Percentiles rank a stretch among this genome's conserved stretches.
These are phyloP conservation scores for Chloroceryle aenea DNA, from an alignment of 2,113 vertebrate genomes.

Conservation along the genomic window DNA sequence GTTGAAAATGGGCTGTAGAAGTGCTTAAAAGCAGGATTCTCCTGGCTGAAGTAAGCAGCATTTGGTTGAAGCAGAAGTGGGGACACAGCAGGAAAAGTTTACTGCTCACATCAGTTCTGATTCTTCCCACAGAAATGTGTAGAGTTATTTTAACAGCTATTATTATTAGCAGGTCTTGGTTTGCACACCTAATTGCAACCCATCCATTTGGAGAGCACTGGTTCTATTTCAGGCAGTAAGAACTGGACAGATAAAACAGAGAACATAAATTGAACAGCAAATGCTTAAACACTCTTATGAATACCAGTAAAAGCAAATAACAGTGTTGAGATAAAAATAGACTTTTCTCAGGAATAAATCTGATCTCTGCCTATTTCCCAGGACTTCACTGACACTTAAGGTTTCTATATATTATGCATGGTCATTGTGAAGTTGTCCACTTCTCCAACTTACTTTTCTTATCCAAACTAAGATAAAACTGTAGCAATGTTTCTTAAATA, in stretches of 20 bases:
- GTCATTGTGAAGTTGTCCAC: not conserved
- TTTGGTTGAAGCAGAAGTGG: not conserved
- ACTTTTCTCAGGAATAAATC: not conserved
- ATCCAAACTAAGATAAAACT: not conserved
- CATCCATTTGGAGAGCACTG: not conserved
- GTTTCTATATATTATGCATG: not conserved
- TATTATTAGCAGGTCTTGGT: not conserved
- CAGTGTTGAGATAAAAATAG: not conserved
- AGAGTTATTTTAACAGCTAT: not conserved
- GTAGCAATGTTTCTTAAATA: not conserved
- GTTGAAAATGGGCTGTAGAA: not conserved
- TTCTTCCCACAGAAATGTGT: not conserved
- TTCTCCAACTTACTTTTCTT: not conserved
- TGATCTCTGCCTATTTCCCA: not conserved
- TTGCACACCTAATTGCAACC: not conserved
- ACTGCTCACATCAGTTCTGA: not conserved
- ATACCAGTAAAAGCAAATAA: not conserved
- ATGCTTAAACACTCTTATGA: not conserved
- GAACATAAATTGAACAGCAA: not conserved
- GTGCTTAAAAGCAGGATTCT: not conserved
- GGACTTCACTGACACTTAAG: not conserved
- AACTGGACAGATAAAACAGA: not conserved
- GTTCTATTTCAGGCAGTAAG: not conserved
- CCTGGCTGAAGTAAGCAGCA: not conserved
- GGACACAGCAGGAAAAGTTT: not conserved